A percentile compares a stretch with the other conserved stretches of the same genome.
Evolutionary conservation across 2,888 invertebrate genomes (phyloP).

Genomic region (Heliconius hortense): DNA sequence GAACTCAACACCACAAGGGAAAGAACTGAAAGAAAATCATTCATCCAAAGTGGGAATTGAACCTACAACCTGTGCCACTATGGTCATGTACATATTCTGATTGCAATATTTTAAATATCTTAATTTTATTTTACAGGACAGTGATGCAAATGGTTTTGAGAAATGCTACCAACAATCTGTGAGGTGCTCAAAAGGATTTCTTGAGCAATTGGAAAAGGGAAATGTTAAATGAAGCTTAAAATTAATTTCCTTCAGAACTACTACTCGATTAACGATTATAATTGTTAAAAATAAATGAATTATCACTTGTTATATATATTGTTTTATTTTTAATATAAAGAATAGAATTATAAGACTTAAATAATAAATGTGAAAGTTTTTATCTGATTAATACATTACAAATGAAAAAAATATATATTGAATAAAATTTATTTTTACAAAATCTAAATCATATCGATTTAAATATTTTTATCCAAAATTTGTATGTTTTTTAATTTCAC

Average conservation of each 20-base stretch:
- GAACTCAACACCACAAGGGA: background rate
- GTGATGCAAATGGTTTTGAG: constrained; percentile 67
- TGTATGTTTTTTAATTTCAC: too few relatives aligned
- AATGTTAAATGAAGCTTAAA: constrained; percentile 38
- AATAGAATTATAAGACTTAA: background rate
- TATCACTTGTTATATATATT: background rate
- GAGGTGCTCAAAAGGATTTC: constrained; percentile 72
- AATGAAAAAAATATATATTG: too few relatives aligned
- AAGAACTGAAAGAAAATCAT: background rate
- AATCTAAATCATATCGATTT: too few relatives aligned
- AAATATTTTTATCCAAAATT: too few relatives aligned
- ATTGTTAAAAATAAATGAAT: constrained; percentile 16
- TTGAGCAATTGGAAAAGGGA: constrained; percentile 57
- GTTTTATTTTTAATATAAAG: background rate
- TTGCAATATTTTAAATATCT: background rate
- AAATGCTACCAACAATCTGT: constrained; percentile 74
- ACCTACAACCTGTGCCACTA: background rate
- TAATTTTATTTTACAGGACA: constrained; percentile 57
- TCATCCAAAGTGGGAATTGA: background rate
- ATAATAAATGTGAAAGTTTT: too few relatives aligned
- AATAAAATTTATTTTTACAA: too few relatives aligned
- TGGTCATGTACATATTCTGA: too few relatives aligned
- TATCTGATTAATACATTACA: too few relatives aligned
- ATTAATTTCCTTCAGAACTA: constrained; percentile 3
- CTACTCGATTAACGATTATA: background rate